Conservation (phyloP, 2,888 invertebrate genomes). For the Ochropleura leucogaster region DNA sequence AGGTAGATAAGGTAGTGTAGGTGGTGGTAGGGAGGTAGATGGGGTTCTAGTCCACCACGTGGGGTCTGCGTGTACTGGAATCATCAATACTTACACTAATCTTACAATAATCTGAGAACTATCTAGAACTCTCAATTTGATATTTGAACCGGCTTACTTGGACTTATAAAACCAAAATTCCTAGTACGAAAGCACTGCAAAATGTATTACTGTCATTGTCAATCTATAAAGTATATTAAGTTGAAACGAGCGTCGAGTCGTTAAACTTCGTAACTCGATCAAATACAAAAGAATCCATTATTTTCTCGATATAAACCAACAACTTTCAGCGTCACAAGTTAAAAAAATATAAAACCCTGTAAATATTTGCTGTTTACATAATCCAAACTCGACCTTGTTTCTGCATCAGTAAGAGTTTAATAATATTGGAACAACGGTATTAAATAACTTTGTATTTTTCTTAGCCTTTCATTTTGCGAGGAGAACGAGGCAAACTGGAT, state of each 20-base stretch:
- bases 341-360: constrained; percentile 30
- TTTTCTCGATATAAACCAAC: constrained; percentile 57
- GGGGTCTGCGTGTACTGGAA: too few species aligned
- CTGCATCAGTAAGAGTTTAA: constrained; percentile 52
- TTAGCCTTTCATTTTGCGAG: constrained; percentile 76
- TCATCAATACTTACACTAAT: too few species aligned
- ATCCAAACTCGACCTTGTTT: constrained; percentile 48
- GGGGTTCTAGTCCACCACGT: too few species aligned
- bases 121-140: too few species aligned
- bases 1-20: too few species aligned
- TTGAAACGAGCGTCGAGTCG: constrained; percentile 1
- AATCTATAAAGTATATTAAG: constrained; percentile 25
- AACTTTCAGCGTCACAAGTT: constrained; percentile 43
- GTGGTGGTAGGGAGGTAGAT: too few species aligned
- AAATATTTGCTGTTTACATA: constrained; percentile 36
- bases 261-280: constrained; percentile 7
- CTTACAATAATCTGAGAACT: too few species aligned
- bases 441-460: constrained; percentile 56
- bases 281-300: constrained; percentile 62
- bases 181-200: background rate
- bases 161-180: too few species aligned
- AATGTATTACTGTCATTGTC: background rate
- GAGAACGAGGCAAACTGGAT: constrained; percentile 84
- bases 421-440: constrained; percentile 19
- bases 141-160: too few species aligned